A percentile compares a stretch with the other conserved stretches of the same genome.
These are phyloP conservation scores for Puntigrus tetrazona DNA, from an alignment of 2,113 vertebrate species.

Conservation along the genomic window DNA sequence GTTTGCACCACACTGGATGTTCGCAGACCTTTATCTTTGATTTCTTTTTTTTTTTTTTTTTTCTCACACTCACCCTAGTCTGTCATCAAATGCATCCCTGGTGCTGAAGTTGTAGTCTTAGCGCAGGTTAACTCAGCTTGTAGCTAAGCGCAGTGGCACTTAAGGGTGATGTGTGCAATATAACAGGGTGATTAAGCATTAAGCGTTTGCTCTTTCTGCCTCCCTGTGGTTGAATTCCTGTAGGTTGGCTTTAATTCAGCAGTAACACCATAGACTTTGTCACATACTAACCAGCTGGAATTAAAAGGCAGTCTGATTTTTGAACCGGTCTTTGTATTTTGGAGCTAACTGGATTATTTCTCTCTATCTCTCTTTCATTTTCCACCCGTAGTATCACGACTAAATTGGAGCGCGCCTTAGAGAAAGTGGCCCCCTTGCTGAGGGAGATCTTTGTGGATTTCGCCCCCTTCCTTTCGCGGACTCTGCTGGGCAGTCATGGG, in stretches of 20 bases:
- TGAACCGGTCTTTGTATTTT: constrained; percentile 2
- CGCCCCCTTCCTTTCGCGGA: constrained; percentile 95
- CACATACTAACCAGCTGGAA: constrained; percentile 47
- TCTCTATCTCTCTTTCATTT: constrained; percentile 4
- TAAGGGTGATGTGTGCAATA: constrained; percentile 22
- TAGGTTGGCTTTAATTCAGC: constrained; percentile 35
- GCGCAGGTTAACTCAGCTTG: constrained; percentile 12
- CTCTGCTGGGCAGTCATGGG: constrained; percentile 96
- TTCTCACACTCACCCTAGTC: background rate
- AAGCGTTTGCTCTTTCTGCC: constrained; percentile 32
- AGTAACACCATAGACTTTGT: constrained; percentile 32
- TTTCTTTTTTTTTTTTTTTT: constrained; percentile 1
- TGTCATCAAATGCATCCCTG: constrained; percentile 10
- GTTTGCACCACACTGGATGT: constrained; percentile 25
- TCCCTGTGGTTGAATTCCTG: constrained; percentile 34
- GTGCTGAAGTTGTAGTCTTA: background rate
- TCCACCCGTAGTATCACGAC: constrained; percentile 91
- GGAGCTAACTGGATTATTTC: constrained; percentile 1
- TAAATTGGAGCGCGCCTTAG: constrained; percentile 96
- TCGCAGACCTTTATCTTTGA: constrained; percentile 1
- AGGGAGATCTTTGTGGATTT: constrained; percentile 99
- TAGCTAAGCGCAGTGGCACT: constrained; percentile 25
- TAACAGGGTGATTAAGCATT: constrained; percentile 1
- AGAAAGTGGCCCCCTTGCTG: constrained; percentile 98
- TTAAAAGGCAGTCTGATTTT: background rate